Base-by-base conservation (phyloP, 23 tunicate species). In the Corella eumyota region DNA sequence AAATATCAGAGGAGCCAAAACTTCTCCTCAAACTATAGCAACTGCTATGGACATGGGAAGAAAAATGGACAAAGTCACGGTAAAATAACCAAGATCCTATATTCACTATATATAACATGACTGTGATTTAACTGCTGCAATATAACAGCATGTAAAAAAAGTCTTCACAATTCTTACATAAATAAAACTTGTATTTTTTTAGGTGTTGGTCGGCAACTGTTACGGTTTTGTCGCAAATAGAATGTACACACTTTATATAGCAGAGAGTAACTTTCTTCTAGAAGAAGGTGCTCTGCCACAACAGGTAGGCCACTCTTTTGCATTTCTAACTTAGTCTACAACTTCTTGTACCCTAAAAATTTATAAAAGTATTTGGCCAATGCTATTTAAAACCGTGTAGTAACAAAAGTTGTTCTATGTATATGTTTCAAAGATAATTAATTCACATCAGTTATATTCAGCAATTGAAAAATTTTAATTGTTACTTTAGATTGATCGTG, bases 211-310 rank as follows among this genome's bases (percentile, higher is more conserved):
- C 38, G 96, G 87, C 53, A 87, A 87, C 56, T 87, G 96, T 44
- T 45, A 56, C 27, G 87, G 79, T 13, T 87, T 87, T 53, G 87
- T 67, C 2, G 87, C 57, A 0, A 87, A 87, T 45, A 61, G 96
- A 45, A 87, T 87, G 96, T 87, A 78, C 66, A 54, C 31, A 19
- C 51, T 49, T 33, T 78, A 61, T 34, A 46, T 50, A n/a, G 15
- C 29, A 29, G 87, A 72, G 34, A 45, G 71, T 25, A 75, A 78
- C 11, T 87, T 67, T 72, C 57, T 87, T 11, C 65, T 87, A 6
- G 96, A 87, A 49, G 96, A 87, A 72, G 96, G 96, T 2, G 80
- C 96, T 21, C 78, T 44, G 34, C 96, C 96, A 20, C 63, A 65
- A 1, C 64, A 71, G 70, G 80, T 78, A 17, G 29, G 49, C 17